Evolutionary conservation across 1,140 invertebrate species (phyloP).

Genomic region (Orchestia grillus): DNA sequence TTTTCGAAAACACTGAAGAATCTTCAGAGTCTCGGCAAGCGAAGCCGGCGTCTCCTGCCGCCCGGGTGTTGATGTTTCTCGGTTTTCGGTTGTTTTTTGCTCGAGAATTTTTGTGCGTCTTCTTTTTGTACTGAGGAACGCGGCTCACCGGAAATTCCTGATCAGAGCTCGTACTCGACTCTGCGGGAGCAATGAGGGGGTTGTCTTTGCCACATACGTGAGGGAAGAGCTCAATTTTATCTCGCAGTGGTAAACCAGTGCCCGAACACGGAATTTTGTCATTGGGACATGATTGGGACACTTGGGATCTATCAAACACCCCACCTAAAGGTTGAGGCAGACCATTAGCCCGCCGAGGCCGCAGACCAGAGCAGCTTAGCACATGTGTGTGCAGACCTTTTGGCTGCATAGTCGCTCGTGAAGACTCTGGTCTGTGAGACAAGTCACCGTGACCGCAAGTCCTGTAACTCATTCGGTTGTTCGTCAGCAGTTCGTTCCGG

Average conservation of each 20-base stretch:
- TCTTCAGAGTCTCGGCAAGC: slow-evolving; percentile 43
- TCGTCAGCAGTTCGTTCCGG: not conserved
- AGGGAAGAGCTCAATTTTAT: not conserved
- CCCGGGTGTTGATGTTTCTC: not conserved
- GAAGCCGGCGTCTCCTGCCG: not conserved
- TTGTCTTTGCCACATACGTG: slow-evolving; percentile 44
- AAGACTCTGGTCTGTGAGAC: not conserved
- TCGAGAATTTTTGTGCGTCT: slow-evolving; percentile 10
- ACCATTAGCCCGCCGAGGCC: not conserved
- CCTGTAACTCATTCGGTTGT: not conserved
- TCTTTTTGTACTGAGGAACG: slow-evolving; percentile 47
- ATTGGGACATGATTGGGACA: not conserved
- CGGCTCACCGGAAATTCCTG: slow-evolving; percentile 39
- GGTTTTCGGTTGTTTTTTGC: slow-evolving; percentile 34
- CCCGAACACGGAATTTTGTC: not conserved
- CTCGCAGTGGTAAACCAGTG: not conserved
- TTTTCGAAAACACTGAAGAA: slow-evolving; percentile 53
- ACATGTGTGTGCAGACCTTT: slow-evolving; percentile 33
- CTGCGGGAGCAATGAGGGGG: not conserved
- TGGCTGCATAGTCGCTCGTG: not conserved
- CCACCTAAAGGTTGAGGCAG: not conserved
- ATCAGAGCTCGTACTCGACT: slow-evolving; percentile 46
- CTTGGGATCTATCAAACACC: not conserved
- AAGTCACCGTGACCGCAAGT: not conserved
- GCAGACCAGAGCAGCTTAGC: slow-evolving; percentile 21